A percentile compares a stretch with the other conserved stretches of the same genome.
These are phyloP conservation scores for Caenorhabditis briggsae DNA, from an alignment of 1,140 invertebrate genomes.

Conservation along the genomic window DNA sequence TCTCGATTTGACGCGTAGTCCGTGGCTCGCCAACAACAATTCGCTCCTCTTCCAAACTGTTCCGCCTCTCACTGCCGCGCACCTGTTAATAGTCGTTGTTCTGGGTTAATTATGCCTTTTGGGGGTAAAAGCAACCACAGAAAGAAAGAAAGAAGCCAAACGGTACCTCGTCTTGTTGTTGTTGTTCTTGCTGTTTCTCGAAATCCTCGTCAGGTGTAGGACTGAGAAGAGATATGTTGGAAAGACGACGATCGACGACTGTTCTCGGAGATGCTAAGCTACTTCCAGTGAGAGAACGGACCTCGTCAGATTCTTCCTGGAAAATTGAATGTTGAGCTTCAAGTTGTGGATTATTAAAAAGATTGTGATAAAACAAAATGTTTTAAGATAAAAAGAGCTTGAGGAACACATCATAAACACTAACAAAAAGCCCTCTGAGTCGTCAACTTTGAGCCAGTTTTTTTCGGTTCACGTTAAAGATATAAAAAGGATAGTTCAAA, in stretches of 20 bases:
- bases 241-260: slow-evolving; percentile 51
- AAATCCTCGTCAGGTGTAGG: slow-evolving; percentile 36
- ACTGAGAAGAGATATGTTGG: slow-evolving; percentile 41
- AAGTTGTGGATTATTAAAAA: too few species aligned
- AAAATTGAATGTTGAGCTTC: too few species aligned
- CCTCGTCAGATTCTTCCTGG: slow-evolving; percentile 66
- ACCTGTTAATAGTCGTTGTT: slow-evolving; percentile 27
- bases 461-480: too few species aligned
- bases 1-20: slow-evolving; percentile 35
- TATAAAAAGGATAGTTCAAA: too few species aligned
- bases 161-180: slow-evolving; percentile 31
- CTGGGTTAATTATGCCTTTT: slow-evolving; percentile 11
- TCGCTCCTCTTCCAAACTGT: slow-evolving; percentile 28
- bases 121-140: not conserved
- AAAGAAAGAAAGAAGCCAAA: slow-evolving; percentile 33
- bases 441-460: too few species aligned
- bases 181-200: slow-evolving; percentile 13
- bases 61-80: slow-evolving; percentile 16
- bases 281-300: slow-evolving; percentile 54
- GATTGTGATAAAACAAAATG: too few species aligned
- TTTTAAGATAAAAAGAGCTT: not conserved
- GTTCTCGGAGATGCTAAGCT: slow-evolving; percentile 60
- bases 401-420: too few species aligned
- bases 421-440: too few species aligned
- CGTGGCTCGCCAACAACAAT: slow-evolving; percentile 37